Evolutionary conservation across 2,888 invertebrate genomes (phyloP).

Genomic region (Ctena decussata): DNA sequence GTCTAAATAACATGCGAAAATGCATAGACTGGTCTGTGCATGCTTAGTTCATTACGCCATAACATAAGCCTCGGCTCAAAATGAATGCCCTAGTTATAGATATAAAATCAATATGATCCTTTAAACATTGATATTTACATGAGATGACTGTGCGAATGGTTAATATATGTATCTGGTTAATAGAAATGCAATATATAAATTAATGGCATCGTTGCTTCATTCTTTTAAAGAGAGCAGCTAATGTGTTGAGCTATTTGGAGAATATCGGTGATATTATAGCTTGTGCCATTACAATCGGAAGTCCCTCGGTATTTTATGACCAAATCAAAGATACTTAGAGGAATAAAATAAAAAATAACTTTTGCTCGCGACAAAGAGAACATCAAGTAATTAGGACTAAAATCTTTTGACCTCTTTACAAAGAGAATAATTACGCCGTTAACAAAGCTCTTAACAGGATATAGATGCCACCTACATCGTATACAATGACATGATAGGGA

Average conservation of each 20-base stretch:
- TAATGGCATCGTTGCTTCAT: neutral
- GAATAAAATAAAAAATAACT: neutral
- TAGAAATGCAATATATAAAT: neutral
- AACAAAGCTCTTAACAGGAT: neutral
- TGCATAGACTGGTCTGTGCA: no score
- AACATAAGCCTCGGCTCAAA: no score
- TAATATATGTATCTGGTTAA: neutral
- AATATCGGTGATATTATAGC: constrained; percentile 2
- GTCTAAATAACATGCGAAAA: no score
- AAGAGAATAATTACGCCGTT: no score
- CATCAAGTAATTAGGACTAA: neutral
- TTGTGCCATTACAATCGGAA: constrained; percentile 55
- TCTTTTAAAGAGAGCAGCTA: no score
- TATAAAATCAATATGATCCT: neutral
- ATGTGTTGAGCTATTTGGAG: no score
- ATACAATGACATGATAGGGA: no score
- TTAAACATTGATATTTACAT: constrained; percentile 2
- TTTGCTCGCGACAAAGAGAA: neutral
- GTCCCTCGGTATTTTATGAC: constrained; percentile 51
- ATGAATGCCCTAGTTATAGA: neutral
- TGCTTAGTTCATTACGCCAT: no score
- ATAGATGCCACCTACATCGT: no score
- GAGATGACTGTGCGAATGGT: neutral
- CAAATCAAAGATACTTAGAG: constrained; percentile 43
- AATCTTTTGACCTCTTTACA: constrained; percentile 3